Evolutionary conservation across 2,113 vertebrate genomes (phyloP).

Genomic region (Rattus rattus): DNA sequence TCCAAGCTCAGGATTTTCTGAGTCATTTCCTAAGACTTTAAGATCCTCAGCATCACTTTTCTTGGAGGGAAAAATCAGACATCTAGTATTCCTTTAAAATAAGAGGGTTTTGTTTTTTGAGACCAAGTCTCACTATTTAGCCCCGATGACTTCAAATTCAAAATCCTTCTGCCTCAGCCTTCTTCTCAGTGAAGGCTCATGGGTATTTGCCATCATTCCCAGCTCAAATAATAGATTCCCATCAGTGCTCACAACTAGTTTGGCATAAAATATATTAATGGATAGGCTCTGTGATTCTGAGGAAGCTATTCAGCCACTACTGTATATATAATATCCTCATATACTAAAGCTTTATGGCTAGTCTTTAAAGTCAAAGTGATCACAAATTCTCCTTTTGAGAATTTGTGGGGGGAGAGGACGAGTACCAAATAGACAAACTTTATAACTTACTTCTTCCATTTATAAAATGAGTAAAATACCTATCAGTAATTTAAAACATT

Average conservation of each 20-base stretch:
- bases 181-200: not conserved
- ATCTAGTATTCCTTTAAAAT: constrained; percentile 44
- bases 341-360: not conserved
- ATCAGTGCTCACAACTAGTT: constrained; percentile 15
- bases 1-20: constrained; percentile 65
- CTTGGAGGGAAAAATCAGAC: not conserved
- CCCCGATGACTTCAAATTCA: not conserved
- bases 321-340: not conserved
- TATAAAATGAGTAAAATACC: constrained; percentile 55
- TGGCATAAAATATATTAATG: constrained; percentile 45
- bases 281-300: not conserved
- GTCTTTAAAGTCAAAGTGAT: not conserved
- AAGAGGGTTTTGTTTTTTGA: not conserved
- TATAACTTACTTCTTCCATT: constrained; percentile 23
- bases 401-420: not conserved
- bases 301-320: not conserved
- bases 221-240: constrained; percentile 20
- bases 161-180: not conserved
- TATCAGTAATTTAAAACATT: constrained; percentile 7
- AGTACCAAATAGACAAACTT: not conserved
- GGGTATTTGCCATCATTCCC: not conserved
- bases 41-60: constrained; percentile 61
- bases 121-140: not conserved
- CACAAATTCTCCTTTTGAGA: constrained; percentile 44
- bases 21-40: constrained; percentile 57